Conservation (phyloP, 1,140 invertebrate species). For the Drosophila azteca region DNA sequence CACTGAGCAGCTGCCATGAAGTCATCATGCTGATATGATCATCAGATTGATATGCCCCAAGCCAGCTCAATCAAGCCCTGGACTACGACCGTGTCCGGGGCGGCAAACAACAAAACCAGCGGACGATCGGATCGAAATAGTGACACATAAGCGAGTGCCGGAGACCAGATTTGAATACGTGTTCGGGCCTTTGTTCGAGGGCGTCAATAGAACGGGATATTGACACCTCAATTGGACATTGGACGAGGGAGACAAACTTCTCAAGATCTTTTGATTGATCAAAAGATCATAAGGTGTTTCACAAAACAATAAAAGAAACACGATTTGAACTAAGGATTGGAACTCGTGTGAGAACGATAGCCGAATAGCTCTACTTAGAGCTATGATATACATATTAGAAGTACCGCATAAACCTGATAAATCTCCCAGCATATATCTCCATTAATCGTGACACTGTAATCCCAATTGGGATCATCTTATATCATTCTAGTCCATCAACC, state of each 20-base stretch:
- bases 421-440: background rate
- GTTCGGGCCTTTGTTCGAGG: slow-evolving; percentile 45
- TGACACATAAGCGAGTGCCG: slow-evolving; percentile 48
- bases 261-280: background rate
- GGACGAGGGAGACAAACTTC: background rate
- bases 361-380: no score
- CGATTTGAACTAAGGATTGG: no score
- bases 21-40: slow-evolving; percentile 65
- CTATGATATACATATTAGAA: no score
- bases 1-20: slow-evolving; percentile 74
- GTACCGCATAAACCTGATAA: no score
- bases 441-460: background rate
- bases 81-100: slow-evolving; percentile 5
- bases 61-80: slow-evolving; percentile 45
- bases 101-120: slow-evolving; percentile 69
- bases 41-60: slow-evolving; percentile 69
- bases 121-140: slow-evolving; percentile 39
- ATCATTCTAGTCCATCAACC: background rate
- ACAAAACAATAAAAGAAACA: no score
- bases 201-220: slow-evolving; percentile 67
- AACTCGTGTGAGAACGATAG: no score
- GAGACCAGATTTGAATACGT: slow-evolving; percentile 32
- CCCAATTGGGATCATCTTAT: background rate
- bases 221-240: slow-evolving; percentile 51
- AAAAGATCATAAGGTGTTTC: no score